phyloP scores from a whole-genome alignment of 2,797 vertebrate genomes.

The Falco naumanni region DNA sequence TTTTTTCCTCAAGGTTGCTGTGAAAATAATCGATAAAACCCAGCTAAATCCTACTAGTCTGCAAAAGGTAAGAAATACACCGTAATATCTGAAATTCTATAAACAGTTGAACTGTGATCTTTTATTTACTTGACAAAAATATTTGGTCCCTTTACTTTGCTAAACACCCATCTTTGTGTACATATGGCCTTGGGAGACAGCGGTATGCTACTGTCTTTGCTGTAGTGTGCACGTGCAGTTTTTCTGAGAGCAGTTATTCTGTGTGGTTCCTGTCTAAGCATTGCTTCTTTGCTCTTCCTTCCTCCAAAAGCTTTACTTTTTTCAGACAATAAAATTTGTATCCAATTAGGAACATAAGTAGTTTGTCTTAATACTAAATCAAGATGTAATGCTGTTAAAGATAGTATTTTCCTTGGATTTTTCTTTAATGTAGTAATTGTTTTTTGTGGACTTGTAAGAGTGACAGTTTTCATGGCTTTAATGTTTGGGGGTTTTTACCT shows the following conservation, averaged over 20 bases:
- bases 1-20: constrained; percentile 82
- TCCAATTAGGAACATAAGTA: background rate
- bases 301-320: background rate
- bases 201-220: background rate
- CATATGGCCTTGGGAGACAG: background rate
- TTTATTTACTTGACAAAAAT: constrained; percentile 5
- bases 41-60: constrained; percentile 93
- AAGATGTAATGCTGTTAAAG: background rate
- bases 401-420: background rate
- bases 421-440: background rate
- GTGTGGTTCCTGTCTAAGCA: background rate
- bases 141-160: background rate
- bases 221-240: background rate
- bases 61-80: constrained; percentile 85
- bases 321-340: background rate
- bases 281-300: background rate
- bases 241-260: background rate
- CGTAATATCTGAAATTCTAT: constrained; percentile 4
- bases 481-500: background rate
- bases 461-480: background rate
- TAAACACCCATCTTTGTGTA: background rate
- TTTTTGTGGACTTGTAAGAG: background rate
- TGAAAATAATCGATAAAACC: constrained; percentile 96
- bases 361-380: background rate
- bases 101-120: background rate